Evolutionary conservation across 1,140 invertebrate genomes (phyloP).

Genomic region (Oryzaephilus surinamensis): DNA sequence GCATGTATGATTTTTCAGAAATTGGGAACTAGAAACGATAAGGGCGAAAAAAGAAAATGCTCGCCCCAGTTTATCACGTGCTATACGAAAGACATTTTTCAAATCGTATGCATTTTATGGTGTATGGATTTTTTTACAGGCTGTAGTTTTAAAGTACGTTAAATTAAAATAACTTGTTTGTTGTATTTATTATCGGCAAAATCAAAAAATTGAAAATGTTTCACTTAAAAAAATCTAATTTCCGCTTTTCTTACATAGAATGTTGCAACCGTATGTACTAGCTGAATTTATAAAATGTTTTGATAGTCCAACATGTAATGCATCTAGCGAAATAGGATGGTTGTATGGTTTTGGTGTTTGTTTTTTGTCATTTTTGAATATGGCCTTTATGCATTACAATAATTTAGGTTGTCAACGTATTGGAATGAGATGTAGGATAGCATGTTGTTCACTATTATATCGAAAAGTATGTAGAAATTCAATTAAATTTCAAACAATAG

Average conservation of each 20-base stretch:
- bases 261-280: slow-evolving; percentile 23
- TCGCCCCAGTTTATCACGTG: slow-evolving; percentile 22
- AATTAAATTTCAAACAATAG: slow-evolving; percentile 24
- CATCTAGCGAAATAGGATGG: slow-evolving; percentile 33
- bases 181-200: not conserved
- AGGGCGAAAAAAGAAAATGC: slow-evolving; percentile 21
- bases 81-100: slow-evolving; percentile 35
- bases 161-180: too few relatives aligned
- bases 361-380: slow-evolving; percentile 32
- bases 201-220: not conserved
- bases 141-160: slow-evolving; percentile 25
- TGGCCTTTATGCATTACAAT: slow-evolving; percentile 37
- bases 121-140: slow-evolving; percentile 24
- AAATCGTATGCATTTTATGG: slow-evolving; percentile 24
- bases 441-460: slow-evolving; percentile 44
- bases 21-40: slow-evolving; percentile 42
- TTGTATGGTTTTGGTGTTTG: slow-evolving; percentile 38
- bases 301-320: slow-evolving; percentile 5
- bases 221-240: slow-evolving; percentile 4
- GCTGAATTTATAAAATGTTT: slow-evolving; percentile 38
- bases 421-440: slow-evolving; percentile 44
- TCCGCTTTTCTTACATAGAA: slow-evolving; percentile 14
- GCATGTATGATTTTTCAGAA: slow-evolving; percentile 35
- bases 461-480: slow-evolving; percentile 37
- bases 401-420: slow-evolving; percentile 36